Conservation (phyloP, 2,888 invertebrate species). For the Abrostola tripartita region DNA sequence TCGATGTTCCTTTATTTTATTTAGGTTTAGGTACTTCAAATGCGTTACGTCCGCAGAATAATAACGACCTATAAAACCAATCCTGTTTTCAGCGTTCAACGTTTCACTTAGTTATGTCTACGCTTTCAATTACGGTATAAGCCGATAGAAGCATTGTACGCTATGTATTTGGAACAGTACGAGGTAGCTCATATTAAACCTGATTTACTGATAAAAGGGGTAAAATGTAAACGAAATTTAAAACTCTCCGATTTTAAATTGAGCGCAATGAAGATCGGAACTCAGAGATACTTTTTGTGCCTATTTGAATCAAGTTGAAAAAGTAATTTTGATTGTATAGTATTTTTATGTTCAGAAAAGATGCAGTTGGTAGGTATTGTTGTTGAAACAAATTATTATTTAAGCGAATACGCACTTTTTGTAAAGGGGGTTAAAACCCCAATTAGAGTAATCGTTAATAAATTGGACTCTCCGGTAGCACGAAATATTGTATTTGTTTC, state of each 20-base stretch:
- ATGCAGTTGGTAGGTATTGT: too few species aligned
- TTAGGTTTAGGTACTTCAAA: conserved; percentile 54
- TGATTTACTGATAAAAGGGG: not conserved
- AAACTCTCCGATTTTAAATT: not conserved
- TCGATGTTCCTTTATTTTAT: conserved; percentile 55
- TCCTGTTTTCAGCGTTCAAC: conserved; percentile 39
- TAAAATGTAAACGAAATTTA: not conserved
- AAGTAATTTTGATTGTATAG: too few species aligned
- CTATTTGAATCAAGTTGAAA: too few species aligned
- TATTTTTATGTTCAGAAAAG: too few species aligned
- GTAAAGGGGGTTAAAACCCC: too few species aligned
- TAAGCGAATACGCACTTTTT: too few species aligned
- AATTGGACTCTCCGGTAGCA: too few species aligned
- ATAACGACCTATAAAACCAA: conserved; percentile 51
- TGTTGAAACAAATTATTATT: too few species aligned
- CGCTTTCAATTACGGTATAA: conserved; percentile 35
- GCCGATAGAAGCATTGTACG: conserved; percentile 5
- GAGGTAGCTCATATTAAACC: not conserved
- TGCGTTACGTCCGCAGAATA: conserved; percentile 52
- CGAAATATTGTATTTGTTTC: too few species aligned
- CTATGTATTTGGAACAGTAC: not conserved
- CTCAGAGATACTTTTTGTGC: not conserved
- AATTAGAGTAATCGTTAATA: too few species aligned
- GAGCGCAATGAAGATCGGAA: not conserved
- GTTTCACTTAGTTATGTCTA: conserved; percentile 37